phyloP scores from a whole-genome alignment of 2,113 vertebrate genomes.

The Trichechus manatus region DNA sequence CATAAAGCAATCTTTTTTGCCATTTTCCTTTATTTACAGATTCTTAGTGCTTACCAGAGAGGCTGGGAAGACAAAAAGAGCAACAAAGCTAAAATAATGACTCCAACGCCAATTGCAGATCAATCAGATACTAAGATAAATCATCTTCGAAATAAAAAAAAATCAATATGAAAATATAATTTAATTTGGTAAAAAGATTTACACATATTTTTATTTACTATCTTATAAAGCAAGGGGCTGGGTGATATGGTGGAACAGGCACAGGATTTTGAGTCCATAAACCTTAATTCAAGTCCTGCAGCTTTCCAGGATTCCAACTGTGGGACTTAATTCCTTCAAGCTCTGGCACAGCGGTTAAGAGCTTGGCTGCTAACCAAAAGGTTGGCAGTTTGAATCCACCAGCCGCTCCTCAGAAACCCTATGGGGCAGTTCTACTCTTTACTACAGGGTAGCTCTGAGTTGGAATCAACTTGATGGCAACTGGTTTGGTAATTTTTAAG shows the following conservation, averaged over 20 bases:
- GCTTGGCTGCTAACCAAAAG: too few relatives aligned
- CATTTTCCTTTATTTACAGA: not conserved
- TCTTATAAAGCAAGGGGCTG: not conserved
- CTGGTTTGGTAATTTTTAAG: too few relatives aligned
- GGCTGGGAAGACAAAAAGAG: not conserved
- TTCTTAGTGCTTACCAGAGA: fast-evolving
- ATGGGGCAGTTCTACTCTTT: too few relatives aligned
- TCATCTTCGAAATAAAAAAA: not conserved
- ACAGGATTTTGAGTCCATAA: not conserved
- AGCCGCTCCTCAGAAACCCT: too few relatives aligned
- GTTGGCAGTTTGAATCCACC: too few relatives aligned
- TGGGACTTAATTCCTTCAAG: too few relatives aligned
- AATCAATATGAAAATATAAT: not conserved
- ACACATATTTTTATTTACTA: not conserved
- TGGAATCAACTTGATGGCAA: too few relatives aligned
- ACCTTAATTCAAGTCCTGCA: not conserved
- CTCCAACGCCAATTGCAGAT: too few relatives aligned
- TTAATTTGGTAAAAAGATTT: not conserved
- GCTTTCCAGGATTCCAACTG: fast-evolving
- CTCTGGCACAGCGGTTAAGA: too few relatives aligned
- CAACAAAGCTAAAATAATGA: fast-evolving
- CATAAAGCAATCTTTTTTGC: not conserved
- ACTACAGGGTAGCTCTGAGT: too few relatives aligned
- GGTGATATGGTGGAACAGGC: too few relatives aligned
- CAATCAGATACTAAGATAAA: fast-evolving